These are phyloP conservation scores for Caenorhabditis panamensis DNA, from an alignment of 2,888 invertebrate genomes.

Conservation along the genomic window DNA sequence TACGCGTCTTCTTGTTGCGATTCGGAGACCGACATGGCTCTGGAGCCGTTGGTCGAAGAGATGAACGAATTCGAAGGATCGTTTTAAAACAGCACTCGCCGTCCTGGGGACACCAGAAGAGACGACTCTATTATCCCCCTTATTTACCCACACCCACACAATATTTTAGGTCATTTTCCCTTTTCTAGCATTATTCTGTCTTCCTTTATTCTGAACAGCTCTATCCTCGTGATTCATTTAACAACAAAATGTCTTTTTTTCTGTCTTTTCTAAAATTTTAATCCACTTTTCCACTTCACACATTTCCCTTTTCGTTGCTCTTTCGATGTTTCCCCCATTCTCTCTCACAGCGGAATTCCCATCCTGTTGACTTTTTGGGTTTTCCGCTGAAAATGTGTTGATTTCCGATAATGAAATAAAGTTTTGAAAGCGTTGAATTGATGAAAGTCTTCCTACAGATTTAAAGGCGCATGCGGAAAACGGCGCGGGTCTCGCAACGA, in stretches of 20 bases:
- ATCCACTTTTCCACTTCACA: slow-evolving; percentile 19
- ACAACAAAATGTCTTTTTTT: too few species aligned
- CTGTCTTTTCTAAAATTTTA: slow-evolving; percentile 22
- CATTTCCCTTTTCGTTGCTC: slow-evolving; percentile 18
- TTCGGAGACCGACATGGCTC: slow-evolving; percentile 24
- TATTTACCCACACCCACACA: not conserved
- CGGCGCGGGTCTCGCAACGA: not conserved
- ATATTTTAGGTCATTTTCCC: not conserved
- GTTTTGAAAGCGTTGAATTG: slow-evolving; percentile 2
- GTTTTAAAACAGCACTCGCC: not conserved
- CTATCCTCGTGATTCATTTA: slow-evolving; percentile 17
- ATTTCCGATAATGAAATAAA: not conserved
- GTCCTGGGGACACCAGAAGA: slow-evolving; percentile 19
- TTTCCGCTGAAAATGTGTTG: slow-evolving; percentile 9
- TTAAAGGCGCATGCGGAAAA: slow-evolving; percentile 2
- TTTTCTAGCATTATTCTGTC: slow-evolving; percentile 2
- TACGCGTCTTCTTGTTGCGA: slow-evolving; percentile 53
- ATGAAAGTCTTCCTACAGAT: slow-evolving; percentile 1
- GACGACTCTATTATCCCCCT: not conserved
- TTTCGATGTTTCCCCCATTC: not conserved
- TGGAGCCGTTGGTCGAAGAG: slow-evolving; percentile 42
- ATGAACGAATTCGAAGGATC: slow-evolving; percentile 21
- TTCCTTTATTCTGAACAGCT: not conserved
- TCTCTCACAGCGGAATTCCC: slow-evolving; percentile 3
- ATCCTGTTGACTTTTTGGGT: slow-evolving; percentile 5